Evolutionary conservation across 2,113 vertebrate species (phyloP).

Genomic region (Diadophis punctatus): DNA sequence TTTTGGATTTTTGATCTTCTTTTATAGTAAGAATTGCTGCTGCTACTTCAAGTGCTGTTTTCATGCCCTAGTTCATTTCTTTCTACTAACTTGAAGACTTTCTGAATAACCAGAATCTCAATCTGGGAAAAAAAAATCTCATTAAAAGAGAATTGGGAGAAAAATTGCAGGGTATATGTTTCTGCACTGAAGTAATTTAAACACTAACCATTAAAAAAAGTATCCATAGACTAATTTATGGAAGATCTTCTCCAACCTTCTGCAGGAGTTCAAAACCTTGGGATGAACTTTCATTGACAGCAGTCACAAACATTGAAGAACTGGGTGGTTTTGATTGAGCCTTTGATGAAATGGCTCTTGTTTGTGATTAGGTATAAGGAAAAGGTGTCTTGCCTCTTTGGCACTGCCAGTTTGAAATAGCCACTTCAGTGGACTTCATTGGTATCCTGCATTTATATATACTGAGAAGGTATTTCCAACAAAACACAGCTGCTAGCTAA

Average conservation of each 20-base stretch:
- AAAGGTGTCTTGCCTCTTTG: not conserved
- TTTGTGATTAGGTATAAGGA: not conserved
- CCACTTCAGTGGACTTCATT: not conserved
- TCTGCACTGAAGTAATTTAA: not conserved
- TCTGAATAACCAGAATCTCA: not conserved
- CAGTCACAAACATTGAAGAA: not conserved
- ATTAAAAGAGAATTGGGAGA: not conserved
- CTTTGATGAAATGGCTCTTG: not conserved
- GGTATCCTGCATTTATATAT: not conserved
- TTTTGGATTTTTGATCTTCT: not conserved
- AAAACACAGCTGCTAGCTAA: not conserved
- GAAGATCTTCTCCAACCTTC: not conserved
- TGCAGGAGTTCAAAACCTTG: not conserved
- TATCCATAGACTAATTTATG: not conserved
- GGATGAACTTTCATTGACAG: not conserved
- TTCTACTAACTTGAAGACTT: not conserved
- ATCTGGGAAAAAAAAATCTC: not conserved
- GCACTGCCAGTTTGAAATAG: not conserved
- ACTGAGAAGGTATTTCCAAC: not conserved
- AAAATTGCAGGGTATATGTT: not conserved
- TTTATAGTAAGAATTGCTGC: not conserved
- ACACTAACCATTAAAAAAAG: not conserved
- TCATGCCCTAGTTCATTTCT: not conserved
- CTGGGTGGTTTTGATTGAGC: not conserved
- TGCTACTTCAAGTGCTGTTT: not conserved